These are phyloP conservation scores for Oscheius sp. DNA, from an alignment of 2,888 invertebrate genomes.

Conservation along the genomic window DNA sequence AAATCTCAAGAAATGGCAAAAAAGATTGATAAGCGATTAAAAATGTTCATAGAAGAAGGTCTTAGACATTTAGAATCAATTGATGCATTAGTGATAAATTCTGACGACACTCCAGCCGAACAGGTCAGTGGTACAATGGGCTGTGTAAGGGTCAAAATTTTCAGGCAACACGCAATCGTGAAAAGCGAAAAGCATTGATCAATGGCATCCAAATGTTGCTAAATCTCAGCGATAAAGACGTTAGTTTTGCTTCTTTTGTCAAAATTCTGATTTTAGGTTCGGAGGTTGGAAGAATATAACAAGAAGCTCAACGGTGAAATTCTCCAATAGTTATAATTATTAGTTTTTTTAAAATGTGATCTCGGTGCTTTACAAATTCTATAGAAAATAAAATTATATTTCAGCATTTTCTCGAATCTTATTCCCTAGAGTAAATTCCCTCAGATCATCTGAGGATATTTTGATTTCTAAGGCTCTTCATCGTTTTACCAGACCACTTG, in stretches of 20 bases:
- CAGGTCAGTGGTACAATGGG: conserved; percentile 43
- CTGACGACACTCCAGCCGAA: conserved; percentile 54
- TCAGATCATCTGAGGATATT: too few species aligned
- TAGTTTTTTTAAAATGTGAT: neutral
- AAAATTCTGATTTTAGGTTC: too few species aligned
- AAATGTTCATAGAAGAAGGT: conserved; percentile 59
- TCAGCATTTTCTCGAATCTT: too few species aligned
- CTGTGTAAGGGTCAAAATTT: conserved; percentile 19
- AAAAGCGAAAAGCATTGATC: conserved; percentile 66
- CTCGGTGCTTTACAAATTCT: neutral
- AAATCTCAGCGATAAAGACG: conserved; percentile 64
- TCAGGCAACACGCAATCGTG: conserved; percentile 64
- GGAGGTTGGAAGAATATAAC: conserved; percentile 52
- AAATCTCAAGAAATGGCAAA: conserved; percentile 63
- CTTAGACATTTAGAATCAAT: conserved; percentile 65
- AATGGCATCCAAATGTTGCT: conserved; percentile 65
- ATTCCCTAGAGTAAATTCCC: too few species aligned
- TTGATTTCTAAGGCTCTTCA: too few species aligned
- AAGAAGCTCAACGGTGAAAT: conserved; percentile 48
- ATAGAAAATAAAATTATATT: neutral
- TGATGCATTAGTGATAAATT: conserved; percentile 59
- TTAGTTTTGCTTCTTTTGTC: too few species aligned
- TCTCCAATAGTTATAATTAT: conserved; percentile 34
- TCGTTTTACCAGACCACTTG: too few species aligned
- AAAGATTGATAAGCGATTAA: conserved; percentile 61